A percentile compares a stretch with the other conserved stretches of the same genome.
These are phyloP conservation scores for Orbicella faveolata DNA, from an alignment of 64 coral and sea anemone genomes.

Conservation along the genomic window DNA sequence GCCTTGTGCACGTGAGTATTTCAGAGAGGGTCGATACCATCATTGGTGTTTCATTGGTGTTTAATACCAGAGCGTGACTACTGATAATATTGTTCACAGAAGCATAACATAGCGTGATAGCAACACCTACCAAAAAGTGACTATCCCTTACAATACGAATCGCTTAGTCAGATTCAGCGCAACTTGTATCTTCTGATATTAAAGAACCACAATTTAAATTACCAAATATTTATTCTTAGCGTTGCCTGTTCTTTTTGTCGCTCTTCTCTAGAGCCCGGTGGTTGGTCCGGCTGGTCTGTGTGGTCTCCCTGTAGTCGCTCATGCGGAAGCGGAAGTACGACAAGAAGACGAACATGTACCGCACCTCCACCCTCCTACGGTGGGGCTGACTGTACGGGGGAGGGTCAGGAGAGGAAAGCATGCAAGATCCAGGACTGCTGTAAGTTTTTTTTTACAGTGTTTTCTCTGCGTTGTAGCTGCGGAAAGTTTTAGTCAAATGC, in stretches of 20 bases:
- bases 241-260: neutral
- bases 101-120: no score
- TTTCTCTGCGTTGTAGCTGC: no score
- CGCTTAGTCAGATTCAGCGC: no score
- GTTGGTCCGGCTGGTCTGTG: constrained; percentile 96
- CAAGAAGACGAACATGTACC: constrained; percentile 79
- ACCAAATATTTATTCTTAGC: no score
- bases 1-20: constrained; percentile 89
- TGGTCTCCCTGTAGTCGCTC: constrained; percentile 90
- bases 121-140: no score
- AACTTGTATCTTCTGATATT: no score
- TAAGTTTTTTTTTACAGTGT: constrained; percentile 30
- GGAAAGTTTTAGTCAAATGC: no score
- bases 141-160: no score
- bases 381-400: constrained; percentile 69
- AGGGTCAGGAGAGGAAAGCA: constrained; percentile 77
- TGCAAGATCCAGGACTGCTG: constrained; percentile 98
- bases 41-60: neutral
- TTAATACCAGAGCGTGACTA: no score
- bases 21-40: neutral
- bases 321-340: constrained; percentile 81
- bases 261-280: constrained; percentile 69
- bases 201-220: no score
- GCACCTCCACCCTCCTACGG: constrained; percentile 83
- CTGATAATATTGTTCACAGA: neutral